phyloP scores from a whole-genome alignment of 2,888 invertebrate genomes.

The Stenurella melanura region DNA sequence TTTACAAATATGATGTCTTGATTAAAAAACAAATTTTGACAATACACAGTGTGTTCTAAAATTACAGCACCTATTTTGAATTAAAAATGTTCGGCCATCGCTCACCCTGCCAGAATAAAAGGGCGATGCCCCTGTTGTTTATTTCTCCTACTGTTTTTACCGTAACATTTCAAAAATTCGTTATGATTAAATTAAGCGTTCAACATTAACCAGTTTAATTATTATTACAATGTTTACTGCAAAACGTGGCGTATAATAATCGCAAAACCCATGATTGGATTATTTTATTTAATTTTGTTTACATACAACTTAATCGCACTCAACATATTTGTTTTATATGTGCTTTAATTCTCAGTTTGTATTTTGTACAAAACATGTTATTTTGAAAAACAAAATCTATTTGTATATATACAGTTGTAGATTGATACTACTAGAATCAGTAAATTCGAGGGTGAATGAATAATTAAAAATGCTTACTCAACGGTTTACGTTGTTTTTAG shows the following conservation, averaged over 20 bases:
- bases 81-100: too few relatives aligned
- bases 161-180: not conserved
- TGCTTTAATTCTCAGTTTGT: slow-evolving; percentile 2
- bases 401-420: not conserved
- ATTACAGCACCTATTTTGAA: too few relatives aligned
- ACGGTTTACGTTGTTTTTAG: too few relatives aligned
- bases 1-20: too few relatives aligned
- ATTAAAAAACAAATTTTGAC: too few relatives aligned
- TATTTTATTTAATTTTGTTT: slow-evolving; percentile 20
- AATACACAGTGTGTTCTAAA: too few relatives aligned
- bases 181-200: not conserved
- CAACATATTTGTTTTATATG: not conserved
- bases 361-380: slow-evolving; percentile 19
- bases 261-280: slow-evolving; percentile 8
- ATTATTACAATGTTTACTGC: not conserved
- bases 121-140: not conserved
- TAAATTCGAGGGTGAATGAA: too few relatives aligned
- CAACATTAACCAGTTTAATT: not conserved
- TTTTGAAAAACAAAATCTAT: slow-evolving; percentile 6
- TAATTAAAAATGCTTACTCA: too few relatives aligned
- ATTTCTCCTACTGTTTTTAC: not conserved
- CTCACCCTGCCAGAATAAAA: not conserved
- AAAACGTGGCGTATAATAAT: not conserved
- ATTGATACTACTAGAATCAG: too few relatives aligned
- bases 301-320: slow-evolving; percentile 20